phyloP scores from a whole-genome alignment of 2,113 vertebrate species.

The Thinocorus orbignyianus region DNA sequence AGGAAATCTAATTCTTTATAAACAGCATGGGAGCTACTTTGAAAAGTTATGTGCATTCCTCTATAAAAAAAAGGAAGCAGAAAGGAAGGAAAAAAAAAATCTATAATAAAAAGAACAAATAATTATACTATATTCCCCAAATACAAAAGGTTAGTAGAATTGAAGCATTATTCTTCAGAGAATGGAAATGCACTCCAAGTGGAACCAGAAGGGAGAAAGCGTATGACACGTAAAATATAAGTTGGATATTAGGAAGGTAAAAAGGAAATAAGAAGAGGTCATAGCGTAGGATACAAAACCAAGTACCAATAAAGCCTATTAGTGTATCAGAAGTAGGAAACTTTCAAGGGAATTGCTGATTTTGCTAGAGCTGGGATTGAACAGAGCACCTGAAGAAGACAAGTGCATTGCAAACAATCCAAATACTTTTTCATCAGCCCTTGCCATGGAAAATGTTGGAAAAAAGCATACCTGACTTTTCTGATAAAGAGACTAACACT shows the following conservation, averaged over 20 bases:
- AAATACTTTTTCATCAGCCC: neutral
- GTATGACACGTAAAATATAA: neutral
- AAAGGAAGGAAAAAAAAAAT: neutral
- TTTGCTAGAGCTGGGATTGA: neutral
- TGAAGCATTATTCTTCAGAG: slow-evolving; percentile 1
- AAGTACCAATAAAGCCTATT: neutral
- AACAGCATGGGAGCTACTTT: neutral
- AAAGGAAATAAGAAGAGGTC: neutral
- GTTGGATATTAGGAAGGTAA: neutral
- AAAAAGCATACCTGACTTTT: neutral
- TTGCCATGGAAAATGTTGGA: neutral
- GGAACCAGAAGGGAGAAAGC: neutral
- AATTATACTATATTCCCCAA: neutral
- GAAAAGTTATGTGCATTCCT: neutral
- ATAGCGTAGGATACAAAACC: neutral
- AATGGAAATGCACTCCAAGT: neutral
- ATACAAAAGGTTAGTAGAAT: neutral
- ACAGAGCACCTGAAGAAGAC: neutral
- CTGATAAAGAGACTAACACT: neutral
- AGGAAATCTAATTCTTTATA: slow-evolving; percentile 2
- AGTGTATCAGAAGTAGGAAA: slow-evolving; percentile 4
- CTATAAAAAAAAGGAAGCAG: neutral
- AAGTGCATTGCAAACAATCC: neutral
- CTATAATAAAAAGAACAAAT: neutral
- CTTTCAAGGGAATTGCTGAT: neutral